Base-by-base conservation (phyloP, 2,113 vertebrate genomes). In the Pygoscelis antarcticus region DNA sequence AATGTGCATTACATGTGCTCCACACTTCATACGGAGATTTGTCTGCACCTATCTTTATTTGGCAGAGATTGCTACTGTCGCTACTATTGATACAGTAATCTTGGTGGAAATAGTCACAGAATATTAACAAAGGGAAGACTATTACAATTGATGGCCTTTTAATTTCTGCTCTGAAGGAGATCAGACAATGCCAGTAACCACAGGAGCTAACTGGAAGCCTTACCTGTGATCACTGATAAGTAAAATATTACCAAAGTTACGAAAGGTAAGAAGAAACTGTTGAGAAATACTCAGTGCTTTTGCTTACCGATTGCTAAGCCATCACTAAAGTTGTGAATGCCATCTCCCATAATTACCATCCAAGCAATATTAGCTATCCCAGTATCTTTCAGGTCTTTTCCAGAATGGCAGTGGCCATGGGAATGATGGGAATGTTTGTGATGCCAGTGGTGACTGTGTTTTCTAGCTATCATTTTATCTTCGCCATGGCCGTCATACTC, bases 341-440 rank as follows among this genome's bases (percentile, higher is more conserved):
- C 99, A 25, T 99, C 99, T 54, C 99, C 99, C 99, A 99, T 99
- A 97, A 99, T 99, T 72, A 99, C 99, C 99, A 99, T 99, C 99
- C 99, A 99, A 89, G 99, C 99, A 65, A 99, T 99, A 93, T 99
- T 99, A 84, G 99, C 99, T 44, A 99, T 99, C 8, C 99, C 99
- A 1, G 99, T 99, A 46, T 99, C 99, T 93, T 99, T 99, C 98
- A 99, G 99, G 92, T 99, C 99, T 94, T 99, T 99, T 93, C 99
- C 99, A 2, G 99, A 99, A 97, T 99, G 99, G 93, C 99, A 99
- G 98, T 99, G 99, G 22, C 99, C 99, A 3, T 99, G 99, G 6
- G 98, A 99, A 83, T 99, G 99, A 93, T 99, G 99, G 55, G 98
- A 97, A 77, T 98, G 98, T 9, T 99, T 99, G 95, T 98, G 98